Evolutionary conservation across 1,140 invertebrate species (phyloP).

Genomic region (Oryzaephilus surinamensis): DNA sequence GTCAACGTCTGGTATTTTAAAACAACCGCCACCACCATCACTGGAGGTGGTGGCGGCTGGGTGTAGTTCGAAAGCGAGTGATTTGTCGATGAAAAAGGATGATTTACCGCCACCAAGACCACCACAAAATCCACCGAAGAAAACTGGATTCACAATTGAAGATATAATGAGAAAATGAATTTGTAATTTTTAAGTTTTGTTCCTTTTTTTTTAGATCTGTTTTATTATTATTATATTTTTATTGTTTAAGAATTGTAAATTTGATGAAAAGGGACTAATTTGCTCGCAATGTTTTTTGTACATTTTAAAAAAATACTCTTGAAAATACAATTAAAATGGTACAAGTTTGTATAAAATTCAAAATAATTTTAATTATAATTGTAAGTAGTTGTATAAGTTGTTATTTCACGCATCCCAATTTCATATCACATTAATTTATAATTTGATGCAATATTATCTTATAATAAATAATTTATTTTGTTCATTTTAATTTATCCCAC

Average conservation of each 20-base stretch:
- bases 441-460: no score
- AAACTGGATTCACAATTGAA: slow-evolving; percentile 61
- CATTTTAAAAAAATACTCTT: no score
- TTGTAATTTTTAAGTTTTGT: slow-evolving; percentile 2
- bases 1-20: slow-evolving; percentile 14
- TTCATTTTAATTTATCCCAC: no score
- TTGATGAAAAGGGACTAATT: slow-evolving; percentile 5
- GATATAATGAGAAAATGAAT: slow-evolving; percentile 58
- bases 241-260: slow-evolving; percentile 9
- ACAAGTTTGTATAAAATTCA: not conserved
- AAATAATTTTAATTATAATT: not conserved
- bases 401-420: slow-evolving; percentile 3
- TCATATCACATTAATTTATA: no score
- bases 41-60: no score
- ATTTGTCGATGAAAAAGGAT: slow-evolving; percentile 34
- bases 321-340: no score
- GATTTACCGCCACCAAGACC: slow-evolving; percentile 14
- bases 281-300: slow-evolving; percentile 5
- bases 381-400: slow-evolving; percentile 2
- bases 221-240: not conserved
- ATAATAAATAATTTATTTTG: no score
- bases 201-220: slow-evolving; percentile 5
- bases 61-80: slow-evolving; percentile 24
- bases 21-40: slow-evolving; percentile 10
- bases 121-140: slow-evolving; percentile 41